Evolutionary conservation across 2,888 invertebrate genomes (phyloP).

Genomic region (Eilema caniola): DNA sequence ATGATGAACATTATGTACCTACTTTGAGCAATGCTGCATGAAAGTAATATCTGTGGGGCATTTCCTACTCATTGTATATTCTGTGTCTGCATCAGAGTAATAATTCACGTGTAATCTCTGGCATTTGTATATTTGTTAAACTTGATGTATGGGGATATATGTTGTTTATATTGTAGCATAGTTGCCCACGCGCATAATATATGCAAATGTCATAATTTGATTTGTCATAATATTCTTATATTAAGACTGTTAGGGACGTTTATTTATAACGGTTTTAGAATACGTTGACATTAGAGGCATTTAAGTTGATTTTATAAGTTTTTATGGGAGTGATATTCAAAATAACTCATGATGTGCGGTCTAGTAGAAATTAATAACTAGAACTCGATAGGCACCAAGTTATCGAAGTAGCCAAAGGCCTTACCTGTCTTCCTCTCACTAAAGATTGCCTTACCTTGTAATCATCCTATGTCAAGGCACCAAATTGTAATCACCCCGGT

Average conservation of each 20-base stretch:
- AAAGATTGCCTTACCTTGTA: too few relatives aligned
- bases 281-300: slow-evolving; percentile 15
- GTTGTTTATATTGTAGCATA: neutral
- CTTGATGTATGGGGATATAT: neutral
- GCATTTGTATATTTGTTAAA: neutral
- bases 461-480: too few relatives aligned
- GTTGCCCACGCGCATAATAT: neutral
- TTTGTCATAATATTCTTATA: slow-evolving; percentile 44
- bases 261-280: slow-evolving; percentile 20
- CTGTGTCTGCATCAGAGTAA: neutral
- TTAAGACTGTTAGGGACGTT: slow-evolving; percentile 32
- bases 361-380: neutral
- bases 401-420: too few relatives aligned
- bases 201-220: slow-evolving; percentile 20
- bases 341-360: neutral
- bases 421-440: too few relatives aligned
- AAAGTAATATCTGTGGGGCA: too few relatives aligned
- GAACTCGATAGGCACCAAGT: too few relatives aligned
- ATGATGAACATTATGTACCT: too few relatives aligned
- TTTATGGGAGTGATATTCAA: neutral
- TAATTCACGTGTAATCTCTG: neutral
- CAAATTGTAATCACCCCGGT: too few relatives aligned
- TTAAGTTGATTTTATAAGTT: slow-evolving; percentile 20
- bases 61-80: neutral
- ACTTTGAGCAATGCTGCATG: too few relatives aligned